Base-by-base conservation (phyloP, 2,888 invertebrate species). In the Mythimna pallens region DNA sequence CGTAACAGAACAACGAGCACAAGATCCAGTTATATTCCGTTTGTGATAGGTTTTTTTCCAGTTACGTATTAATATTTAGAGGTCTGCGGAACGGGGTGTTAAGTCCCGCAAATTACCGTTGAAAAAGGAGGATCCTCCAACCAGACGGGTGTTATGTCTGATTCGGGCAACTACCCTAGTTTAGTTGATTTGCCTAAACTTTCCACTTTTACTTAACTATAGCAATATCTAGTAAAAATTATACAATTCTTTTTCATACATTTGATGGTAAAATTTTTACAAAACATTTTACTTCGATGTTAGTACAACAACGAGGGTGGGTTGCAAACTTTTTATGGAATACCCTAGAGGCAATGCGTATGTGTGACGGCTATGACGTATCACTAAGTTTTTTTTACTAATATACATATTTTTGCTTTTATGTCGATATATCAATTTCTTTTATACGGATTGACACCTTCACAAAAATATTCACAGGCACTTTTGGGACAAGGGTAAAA, bases 341-440 rank as follows among this genome's bases (percentile, higher is more conserved):
- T 92, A 89, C 95, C 94, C 95, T 78, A 86, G 95, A 92, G 95
- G 92, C 93, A 86, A 88, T 89, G 88, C 87, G 85, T 81, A 86
- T 89, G 92, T 92, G 88, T 95, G 95, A 95, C 95, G 91, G 93
- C 95, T 96, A 96, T 96, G 96, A 96, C 95, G 95, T 95, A 96
- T 96, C 93, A 91, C 92, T 91, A 89, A 92, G 91, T 93, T 94
- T 95, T 95, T 95, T 94, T 95, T 94, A 93, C 91, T 92, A 93
- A 93, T 91, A 93, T 89, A 96, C 96, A 96, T 95, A 95, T 94
- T 95, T 96, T 96, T 96, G 95, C 96, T 96, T 95, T 96, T 96
- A 96, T 93, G 90, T 94, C 95, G 93, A 95, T 95, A 92, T 92
- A 95, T 96, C 96, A 96, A 95, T 94, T 94, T 94, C 93, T 92